A percentile compares a stretch with the other conserved stretches of the same genome.
Conservation (phyloP, 1,140 invertebrate species). For the Ectropis grisescens region DNA sequence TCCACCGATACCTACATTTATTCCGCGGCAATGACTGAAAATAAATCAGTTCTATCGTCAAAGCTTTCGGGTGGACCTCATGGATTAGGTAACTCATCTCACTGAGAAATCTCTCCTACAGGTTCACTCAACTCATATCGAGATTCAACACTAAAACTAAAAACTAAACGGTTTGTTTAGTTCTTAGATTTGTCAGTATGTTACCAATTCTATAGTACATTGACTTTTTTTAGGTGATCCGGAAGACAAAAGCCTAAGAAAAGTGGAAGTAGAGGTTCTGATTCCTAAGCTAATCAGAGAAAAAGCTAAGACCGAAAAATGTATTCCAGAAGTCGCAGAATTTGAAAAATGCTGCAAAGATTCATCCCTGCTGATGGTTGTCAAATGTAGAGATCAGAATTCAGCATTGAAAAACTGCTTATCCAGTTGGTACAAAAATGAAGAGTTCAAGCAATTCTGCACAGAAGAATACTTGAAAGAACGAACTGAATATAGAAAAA, state of each 20-base stretch:
- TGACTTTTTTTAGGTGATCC: slow-evolving; percentile 86
- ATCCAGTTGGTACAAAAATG: slow-evolving; percentile 81
- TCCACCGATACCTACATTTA: no score
- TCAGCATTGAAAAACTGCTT: slow-evolving; percentile 78
- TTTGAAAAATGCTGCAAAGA: slow-evolving; percentile 85
- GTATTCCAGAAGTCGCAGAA: slow-evolving; percentile 76
- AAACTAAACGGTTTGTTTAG: no score
- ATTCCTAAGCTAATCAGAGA: slow-evolving; percentile 90
- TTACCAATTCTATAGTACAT: no score
- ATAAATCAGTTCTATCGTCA: slow-evolving; percentile 35
- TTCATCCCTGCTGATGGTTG: slow-evolving; percentile 76
- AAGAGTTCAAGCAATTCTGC: slow-evolving; percentile 80
- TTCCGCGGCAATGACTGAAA: slow-evolving; percentile 8
- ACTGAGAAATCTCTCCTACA: no score
- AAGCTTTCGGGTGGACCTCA: slow-evolving; percentile 67
- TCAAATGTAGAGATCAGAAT: slow-evolving; percentile 82
- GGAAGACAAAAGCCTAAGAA: slow-evolving; percentile 81
- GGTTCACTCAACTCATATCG: no score
- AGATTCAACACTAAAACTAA: no score
- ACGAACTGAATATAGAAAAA: slow-evolving; percentile 83
- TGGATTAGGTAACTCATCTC: slow-evolving; percentile 63
- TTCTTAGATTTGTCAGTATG: no score
- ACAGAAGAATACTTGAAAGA: slow-evolving; percentile 85
- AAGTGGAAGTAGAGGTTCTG: slow-evolving; percentile 87
- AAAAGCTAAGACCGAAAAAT: slow-evolving; percentile 82